Base-by-base conservation (phyloP, 2,113 vertebrate genomes). In the Poecile atricapillus region DNA sequence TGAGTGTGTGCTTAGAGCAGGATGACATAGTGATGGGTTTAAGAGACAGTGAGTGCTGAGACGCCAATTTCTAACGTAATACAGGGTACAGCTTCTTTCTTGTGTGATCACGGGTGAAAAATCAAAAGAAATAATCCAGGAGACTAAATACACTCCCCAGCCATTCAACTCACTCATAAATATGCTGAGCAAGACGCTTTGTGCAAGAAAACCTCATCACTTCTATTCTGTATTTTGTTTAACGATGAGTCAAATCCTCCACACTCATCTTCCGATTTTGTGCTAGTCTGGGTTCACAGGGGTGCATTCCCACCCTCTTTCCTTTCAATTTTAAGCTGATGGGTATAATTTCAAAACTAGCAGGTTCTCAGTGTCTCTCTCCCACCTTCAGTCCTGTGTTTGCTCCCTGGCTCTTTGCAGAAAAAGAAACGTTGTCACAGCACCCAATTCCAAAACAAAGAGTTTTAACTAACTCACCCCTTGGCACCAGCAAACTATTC, bases 101-200 rank as follows among this genome's bases (percentile, higher is more conserved):
- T 67, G 73, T 65, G 76, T 58, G 80, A 89, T 78, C 80, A 89
- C 0, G 76, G 85, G 80, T 89, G 86, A 92, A 84, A 93, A 96
- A 94, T 84, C 92, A 92, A 86, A 90, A 95, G 83, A 93, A 94
- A 89, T 83, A 90, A 94, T 88, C 92, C 73, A 58, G 60, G 68
- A 92, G 87, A 41, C 79, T 90, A 77, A 89, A 92, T 7, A 44
- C 71, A 67, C 90, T 83, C 64, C 71, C 68, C 41, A 47, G 60
- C 73, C 92, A 81, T 95, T 96, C 93, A 94, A 5, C 79, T n/a
- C 6, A 0, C 94, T 93, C 94, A 93, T 94, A 77, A 94, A 92
- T 74, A 86, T 68, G 82, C 92, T 64, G 13, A 50, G 56, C 3
- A 30, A 93, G 86, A 60, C 0, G n/a, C 90, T 91, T 87, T 78